Evolutionary conservation across 2,113 vertebrate genomes (phyloP).

Genomic region (Melanerpes formicivorus): DNA sequence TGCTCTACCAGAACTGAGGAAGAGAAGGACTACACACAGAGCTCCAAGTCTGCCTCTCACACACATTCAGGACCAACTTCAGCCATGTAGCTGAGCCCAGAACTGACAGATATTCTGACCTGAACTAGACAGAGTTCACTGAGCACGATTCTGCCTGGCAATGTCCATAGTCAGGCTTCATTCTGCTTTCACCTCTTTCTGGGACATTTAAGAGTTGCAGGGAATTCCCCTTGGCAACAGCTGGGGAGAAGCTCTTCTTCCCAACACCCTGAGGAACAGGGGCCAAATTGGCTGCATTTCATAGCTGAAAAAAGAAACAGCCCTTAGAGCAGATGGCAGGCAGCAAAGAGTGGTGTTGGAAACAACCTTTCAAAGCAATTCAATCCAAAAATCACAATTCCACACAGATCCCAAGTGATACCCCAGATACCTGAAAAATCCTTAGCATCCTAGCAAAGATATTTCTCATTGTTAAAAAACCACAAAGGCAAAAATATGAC

Average conservation of each 20-base stretch:
- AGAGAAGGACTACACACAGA: background rate
- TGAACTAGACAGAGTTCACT: background rate
- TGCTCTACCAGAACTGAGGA: background rate
- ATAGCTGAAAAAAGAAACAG: constrained; percentile 60
- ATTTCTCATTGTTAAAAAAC: background rate
- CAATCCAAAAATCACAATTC: constrained; percentile 4
- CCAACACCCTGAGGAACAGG: constrained; percentile 24
- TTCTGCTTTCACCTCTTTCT: constrained; percentile 32
- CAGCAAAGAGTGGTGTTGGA: constrained; percentile 45
- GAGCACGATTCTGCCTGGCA: constrained; percentile 13
- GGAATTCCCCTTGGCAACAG: constrained; percentile 52
- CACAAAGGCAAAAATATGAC: background rate
- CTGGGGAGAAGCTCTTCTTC: constrained; percentile 37
- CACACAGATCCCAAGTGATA: background rate
- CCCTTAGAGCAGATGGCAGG: constrained; percentile 60
- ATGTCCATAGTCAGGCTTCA: constrained; percentile 22
- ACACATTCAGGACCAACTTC: background rate
- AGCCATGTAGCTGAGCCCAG: background rate
- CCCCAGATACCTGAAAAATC: background rate
- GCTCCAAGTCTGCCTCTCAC: background rate
- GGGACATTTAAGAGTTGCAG: constrained; percentile 28
- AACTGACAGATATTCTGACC: constrained; percentile 10
- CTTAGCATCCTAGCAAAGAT: background rate
- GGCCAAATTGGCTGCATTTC: constrained; percentile 57
- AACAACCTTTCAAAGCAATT: constrained; percentile 45